phyloP scores from a whole-genome alignment of 2,113 vertebrate species.

The Burhinus bistriatus region DNA sequence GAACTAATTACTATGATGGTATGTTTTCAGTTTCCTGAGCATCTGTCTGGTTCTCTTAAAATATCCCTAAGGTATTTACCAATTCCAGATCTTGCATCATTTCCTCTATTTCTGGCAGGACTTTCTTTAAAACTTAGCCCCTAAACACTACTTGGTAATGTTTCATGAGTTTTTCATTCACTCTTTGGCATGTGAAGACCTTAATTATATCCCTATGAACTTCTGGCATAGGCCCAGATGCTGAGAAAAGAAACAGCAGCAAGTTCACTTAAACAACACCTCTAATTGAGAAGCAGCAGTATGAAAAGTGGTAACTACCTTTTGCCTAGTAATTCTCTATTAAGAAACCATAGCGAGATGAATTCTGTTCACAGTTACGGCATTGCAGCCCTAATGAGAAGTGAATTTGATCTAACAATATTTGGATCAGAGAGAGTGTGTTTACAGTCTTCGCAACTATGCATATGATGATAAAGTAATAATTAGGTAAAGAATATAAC shows the following conservation, averaged over 20 bases:
- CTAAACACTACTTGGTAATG: constrained; percentile 15
- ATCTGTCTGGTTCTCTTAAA: constrained; percentile 47
- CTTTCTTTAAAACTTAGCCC: constrained; percentile 30
- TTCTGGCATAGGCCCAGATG: neutral
- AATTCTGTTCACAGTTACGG: neutral
- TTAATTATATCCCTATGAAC: constrained; percentile 52
- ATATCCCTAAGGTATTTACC: constrained; percentile 11
- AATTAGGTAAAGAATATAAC: neutral
- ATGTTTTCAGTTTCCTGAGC: constrained; percentile 47
- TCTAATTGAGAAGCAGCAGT: neutral
- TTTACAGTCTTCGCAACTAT: neutral
- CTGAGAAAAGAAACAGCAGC: neutral
- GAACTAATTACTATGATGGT: constrained; percentile 22
- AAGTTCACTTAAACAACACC: constrained; percentile 6
- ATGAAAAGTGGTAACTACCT: neutral
- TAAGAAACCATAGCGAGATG: neutral
- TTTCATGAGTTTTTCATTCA: constrained; percentile 45
- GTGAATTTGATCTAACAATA: neutral
- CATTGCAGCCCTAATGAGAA: neutral
- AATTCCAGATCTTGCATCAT: constrained; percentile 45
- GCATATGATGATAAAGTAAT: neutral
- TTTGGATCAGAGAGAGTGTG: neutral
- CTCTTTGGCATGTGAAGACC: constrained; percentile 4
- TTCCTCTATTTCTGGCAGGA: constrained; percentile 40
- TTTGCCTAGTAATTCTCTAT: neutral